These are phyloP conservation scores for Periophthalmus modestus DNA, from an alignment of 2,113 vertebrate genomes.

Conservation along the genomic window DNA sequence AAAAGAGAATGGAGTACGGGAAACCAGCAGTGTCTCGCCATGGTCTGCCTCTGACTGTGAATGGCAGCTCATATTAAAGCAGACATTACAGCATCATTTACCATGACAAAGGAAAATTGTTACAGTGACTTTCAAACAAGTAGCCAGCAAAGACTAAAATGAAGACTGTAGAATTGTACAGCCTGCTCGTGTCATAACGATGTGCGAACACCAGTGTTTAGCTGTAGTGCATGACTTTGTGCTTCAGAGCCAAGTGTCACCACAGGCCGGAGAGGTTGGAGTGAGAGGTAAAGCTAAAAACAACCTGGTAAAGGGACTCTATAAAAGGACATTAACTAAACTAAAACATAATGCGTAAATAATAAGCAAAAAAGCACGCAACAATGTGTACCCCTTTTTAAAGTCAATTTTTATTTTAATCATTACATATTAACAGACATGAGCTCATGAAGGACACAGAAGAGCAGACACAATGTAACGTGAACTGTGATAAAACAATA, in stretches of 20 bases:
- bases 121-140: neutral
- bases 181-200: neutral
- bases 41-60: constrained; percentile 13
- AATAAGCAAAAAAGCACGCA: neutral
- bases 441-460: neutral
- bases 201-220: neutral
- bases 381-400: too few relatives aligned
- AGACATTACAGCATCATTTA: constrained; percentile 14
- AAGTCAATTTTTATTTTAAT: neutral
- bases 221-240: neutral
- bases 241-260: neutral
- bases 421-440: neutral
- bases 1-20: constrained; percentile 8
- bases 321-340: neutral
- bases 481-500: neutral
- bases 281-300: neutral
- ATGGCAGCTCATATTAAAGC: constrained; percentile 19
- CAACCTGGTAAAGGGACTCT: neutral
- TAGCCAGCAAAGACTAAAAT: neutral
- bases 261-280: neutral
- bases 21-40: neutral
- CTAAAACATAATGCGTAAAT: neutral
- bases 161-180: neutral
- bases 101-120: neutral
- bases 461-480: neutral